Evolutionary conservation across 2,888 invertebrate species (phyloP).

Genomic region (Orgyia antiqua): DNA sequence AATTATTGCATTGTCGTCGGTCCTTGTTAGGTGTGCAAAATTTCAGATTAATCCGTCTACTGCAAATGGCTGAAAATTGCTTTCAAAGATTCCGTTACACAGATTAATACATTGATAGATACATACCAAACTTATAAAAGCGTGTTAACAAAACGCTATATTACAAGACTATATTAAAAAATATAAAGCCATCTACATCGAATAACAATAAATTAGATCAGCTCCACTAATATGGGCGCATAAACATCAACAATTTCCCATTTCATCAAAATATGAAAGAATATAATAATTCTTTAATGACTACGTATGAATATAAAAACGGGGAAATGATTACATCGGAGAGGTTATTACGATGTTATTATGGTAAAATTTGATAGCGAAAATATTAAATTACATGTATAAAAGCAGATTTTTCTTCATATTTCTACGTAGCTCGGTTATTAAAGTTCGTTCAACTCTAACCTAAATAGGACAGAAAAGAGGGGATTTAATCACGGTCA

Average conservation of each 20-base stretch:
- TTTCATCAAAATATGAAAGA: conserved; percentile 5
- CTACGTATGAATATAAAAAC: conserved; percentile 8
- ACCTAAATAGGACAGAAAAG: conserved; percentile 26
- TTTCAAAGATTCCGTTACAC: too few relatives aligned
- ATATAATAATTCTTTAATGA: conserved; percentile 9
- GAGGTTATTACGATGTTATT: conserved; percentile 8
- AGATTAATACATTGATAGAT: too few relatives aligned
- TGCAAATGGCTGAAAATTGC: too few relatives aligned
- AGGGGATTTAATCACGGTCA: conserved; percentile 30
- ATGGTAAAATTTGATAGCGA: conserved; percentile 8
- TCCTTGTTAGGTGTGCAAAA: too few relatives aligned
- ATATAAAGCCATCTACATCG: neutral
- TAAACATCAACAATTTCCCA: conserved; percentile 1
- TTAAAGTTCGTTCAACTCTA: conserved; percentile 30
- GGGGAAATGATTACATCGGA: conserved; percentile 6
- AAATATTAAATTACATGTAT: conserved; percentile 18
- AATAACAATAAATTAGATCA: neutral
- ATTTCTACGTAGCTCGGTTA: conserved; percentile 19
- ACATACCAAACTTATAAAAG: too few relatives aligned
- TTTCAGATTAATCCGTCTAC: too few relatives aligned
- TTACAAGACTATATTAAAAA: too few relatives aligned
- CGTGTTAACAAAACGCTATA: too few relatives aligned
- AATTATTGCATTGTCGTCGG: too few relatives aligned
- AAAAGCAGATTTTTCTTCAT: conserved; percentile 21
- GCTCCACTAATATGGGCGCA: neutral